Percentiles rank a stretch among this genome's conserved stretches.
Conservation (phyloP, 2,888 invertebrate species). For the Notocelia uddmanniana region DNA sequence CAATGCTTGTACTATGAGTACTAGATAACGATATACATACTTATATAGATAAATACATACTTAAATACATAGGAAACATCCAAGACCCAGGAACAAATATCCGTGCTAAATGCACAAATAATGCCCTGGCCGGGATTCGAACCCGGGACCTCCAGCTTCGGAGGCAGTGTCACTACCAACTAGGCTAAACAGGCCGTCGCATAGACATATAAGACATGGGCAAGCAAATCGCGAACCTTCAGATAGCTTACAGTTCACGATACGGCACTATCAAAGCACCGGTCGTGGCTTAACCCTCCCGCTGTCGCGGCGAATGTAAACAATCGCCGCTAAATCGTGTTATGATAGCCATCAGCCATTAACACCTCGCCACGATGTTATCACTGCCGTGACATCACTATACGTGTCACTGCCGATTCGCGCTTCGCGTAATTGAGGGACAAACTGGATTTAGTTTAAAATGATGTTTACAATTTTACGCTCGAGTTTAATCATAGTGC, state of each 20-base stretch:
- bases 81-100: no score
- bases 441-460: constrained; percentile 39
- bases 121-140: no score
- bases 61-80: no score
- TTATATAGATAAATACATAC: no score
- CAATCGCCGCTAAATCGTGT: constrained; percentile 58
- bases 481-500: background rate
- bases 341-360: constrained; percentile 58
- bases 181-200: no score
- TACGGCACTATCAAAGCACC: constrained; percentile 37
- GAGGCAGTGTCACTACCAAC: no score
- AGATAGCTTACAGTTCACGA: constrained; percentile 33
- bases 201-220: background rate
- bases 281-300: constrained; percentile 34
- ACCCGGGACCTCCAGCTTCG: no score
- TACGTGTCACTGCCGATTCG: constrained; percentile 47
- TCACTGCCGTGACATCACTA: constrained; percentile 51
- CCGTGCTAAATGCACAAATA: no score
- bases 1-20: no score
- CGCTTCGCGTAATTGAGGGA: constrained; percentile 43
- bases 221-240: constrained; percentile 29
- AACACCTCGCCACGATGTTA: constrained; percentile 57
- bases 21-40: no score
- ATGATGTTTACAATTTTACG: constrained; percentile 19
- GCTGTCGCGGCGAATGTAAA: constrained; percentile 56